A percentile compares a stretch with the other conserved stretches of the same genome.
Evolutionary conservation across 1,140 invertebrate species (phyloP).

Genomic region (Lepidurus arcticus): DNA sequence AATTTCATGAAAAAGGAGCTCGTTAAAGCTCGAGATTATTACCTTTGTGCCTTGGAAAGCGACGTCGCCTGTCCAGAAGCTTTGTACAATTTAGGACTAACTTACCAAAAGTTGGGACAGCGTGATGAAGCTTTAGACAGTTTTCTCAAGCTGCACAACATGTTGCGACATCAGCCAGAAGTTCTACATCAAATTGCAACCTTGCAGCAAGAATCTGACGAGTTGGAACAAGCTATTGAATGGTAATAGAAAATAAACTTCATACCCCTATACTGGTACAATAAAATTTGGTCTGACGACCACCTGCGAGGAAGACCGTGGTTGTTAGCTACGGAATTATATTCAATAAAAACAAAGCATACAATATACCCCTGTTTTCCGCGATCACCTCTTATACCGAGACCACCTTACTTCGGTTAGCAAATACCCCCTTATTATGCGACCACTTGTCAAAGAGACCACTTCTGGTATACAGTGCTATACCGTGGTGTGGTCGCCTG

Average conservation of each 20-base stretch:
- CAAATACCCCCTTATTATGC: too few relatives aligned
- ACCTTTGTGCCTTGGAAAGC: slow-evolving; percentile 69
- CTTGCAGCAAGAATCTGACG: slow-evolving; percentile 67
- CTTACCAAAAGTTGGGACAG: slow-evolving; percentile 62
- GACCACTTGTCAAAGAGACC: too few relatives aligned
- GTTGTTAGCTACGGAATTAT: too few relatives aligned
- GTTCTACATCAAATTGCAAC: slow-evolving; percentile 81
- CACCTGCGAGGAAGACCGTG: too few relatives aligned
- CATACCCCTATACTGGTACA: too few relatives aligned
- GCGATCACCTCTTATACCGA: too few relatives aligned
- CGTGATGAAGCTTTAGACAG: slow-evolving; percentile 70
- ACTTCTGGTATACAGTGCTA: too few relatives aligned
- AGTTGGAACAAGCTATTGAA: slow-evolving; percentile 70
- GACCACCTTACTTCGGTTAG: too few relatives aligned
- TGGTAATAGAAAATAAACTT: slow-evolving; percentile 46
- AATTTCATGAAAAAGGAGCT: slow-evolving; percentile 64
- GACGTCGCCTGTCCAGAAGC: slow-evolving; percentile 83
- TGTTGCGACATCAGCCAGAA: slow-evolving; percentile 70
- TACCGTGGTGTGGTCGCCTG: too few relatives aligned
- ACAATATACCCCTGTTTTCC: too few relatives aligned
- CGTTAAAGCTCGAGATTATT: slow-evolving; percentile 68
- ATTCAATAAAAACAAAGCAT: too few relatives aligned
- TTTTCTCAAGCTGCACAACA: slow-evolving; percentile 74
- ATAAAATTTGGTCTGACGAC: too few relatives aligned
- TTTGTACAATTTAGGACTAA: slow-evolving; percentile 78